Conservation (phyloP, 2,113 vertebrate genomes). For the Labeo rohita region DNA sequence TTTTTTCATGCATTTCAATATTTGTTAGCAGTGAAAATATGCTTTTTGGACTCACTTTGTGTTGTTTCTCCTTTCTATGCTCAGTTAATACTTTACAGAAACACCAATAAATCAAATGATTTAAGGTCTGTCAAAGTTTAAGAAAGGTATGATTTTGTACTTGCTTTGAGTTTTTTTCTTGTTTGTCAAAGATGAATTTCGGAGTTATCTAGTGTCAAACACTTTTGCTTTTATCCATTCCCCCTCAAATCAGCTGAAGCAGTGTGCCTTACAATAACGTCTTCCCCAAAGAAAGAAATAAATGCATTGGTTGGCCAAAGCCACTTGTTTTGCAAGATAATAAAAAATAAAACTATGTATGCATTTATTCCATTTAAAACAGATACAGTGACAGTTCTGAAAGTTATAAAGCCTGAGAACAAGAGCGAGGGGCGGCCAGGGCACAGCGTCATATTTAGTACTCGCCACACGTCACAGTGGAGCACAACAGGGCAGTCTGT, state of each 20-base stretch:
- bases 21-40: no score
- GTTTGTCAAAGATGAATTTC: conserved; percentile 14
- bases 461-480: conserved; percentile 70
- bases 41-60: background rate
- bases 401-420: conserved; percentile 63
- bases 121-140: conserved; percentile 9
- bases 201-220: conserved; percentile 3
- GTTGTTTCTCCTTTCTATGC: background rate
- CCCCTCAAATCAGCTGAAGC: background rate
- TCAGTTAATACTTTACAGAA: background rate
- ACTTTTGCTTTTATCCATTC: conserved; percentile 3
- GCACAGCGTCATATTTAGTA: conserved; percentile 66
- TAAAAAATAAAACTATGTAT: background rate
- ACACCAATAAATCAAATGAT: background rate
- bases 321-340: background rate
- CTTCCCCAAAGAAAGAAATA: background rate
- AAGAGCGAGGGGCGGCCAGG: conserved; percentile 65
- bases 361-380: conserved; percentile 9
- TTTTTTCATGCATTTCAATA: background rate
- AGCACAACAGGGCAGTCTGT: conserved; percentile 72
- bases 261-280: background rate
- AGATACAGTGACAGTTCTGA: conserved; percentile 59
- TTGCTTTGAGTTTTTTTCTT: conserved; percentile 12
- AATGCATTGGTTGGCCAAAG: background rate
- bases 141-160: background rate